phyloP scores from a whole-genome alignment of 2,113 vertebrate species.

The Mus pahari region DNA sequence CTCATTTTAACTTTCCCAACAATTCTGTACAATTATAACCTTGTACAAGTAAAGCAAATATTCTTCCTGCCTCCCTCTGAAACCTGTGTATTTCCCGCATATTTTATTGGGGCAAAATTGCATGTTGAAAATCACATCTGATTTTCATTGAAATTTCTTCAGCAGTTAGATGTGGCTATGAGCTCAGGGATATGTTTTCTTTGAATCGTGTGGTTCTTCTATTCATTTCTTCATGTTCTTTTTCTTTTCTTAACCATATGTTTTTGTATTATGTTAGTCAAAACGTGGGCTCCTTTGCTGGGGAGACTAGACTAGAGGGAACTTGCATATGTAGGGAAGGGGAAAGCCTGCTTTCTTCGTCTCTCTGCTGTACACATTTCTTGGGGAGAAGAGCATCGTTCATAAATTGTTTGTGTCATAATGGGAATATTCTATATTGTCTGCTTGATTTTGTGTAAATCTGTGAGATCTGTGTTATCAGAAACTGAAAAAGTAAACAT shows the following conservation, averaged over 20 bases:
- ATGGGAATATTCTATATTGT: constrained; percentile 6
- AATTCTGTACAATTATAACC: constrained; percentile 18
- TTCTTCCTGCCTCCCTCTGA: constrained; percentile 9
- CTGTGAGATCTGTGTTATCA: constrained; percentile 26
- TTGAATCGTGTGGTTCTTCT: constrained; percentile 78
- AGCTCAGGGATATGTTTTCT: constrained; percentile 75
- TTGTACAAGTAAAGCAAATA: constrained; percentile 34
- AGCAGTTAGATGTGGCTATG: constrained; percentile 82
- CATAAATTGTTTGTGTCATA: constrained; percentile 29
- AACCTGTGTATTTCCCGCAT: constrained; percentile 54
- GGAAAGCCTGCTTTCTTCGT: not conserved
- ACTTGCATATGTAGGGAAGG: not conserved
- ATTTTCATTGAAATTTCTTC: constrained; percentile 81
- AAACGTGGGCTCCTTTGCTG: constrained; percentile 70
- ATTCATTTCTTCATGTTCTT: constrained; percentile 69
- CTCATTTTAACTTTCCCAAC: constrained; percentile 41
- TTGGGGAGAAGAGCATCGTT: not conserved
- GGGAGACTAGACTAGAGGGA: constrained; percentile 67
- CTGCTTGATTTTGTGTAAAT: constrained; percentile 45
- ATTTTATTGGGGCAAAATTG: constrained; percentile 76
- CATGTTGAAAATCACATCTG: constrained; percentile 82
- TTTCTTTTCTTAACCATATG: constrained; percentile 77
- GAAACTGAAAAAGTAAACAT: not conserved
- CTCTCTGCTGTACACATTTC: constrained; percentile 41
- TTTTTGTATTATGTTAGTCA: constrained; percentile 81